Conservation (phyloP, 1,140 invertebrate species). For the Pararge aegeria region DNA sequence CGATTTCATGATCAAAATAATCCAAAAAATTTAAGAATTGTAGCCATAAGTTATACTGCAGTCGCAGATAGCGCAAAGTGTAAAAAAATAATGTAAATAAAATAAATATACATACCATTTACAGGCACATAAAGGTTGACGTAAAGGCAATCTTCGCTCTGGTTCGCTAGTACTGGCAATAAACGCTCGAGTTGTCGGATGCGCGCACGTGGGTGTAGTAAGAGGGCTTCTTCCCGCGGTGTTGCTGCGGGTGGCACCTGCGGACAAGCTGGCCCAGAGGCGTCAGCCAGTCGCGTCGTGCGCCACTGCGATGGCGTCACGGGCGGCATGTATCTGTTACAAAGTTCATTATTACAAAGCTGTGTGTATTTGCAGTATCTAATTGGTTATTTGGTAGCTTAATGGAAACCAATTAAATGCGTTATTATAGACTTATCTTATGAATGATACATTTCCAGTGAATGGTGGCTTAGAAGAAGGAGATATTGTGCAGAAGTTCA, state of each 20-base stretch:
- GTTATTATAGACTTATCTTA: too few species aligned
- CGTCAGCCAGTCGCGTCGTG: slow-evolving; percentile 89
- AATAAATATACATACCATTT: background rate
- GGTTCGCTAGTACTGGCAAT: slow-evolving; percentile 90
- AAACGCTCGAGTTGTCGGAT: slow-evolving; percentile 91
- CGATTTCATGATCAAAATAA: too few species aligned
- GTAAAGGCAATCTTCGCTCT: slow-evolving; percentile 98
- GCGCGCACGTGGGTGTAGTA: slow-evolving; percentile 88
- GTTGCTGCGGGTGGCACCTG: slow-evolving; percentile 86
- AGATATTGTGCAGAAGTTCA: too few species aligned
- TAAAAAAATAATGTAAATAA: too few species aligned
- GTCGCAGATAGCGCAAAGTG: too few species aligned
- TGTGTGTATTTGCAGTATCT: too few species aligned
- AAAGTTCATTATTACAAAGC: background rate
- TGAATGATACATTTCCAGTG: too few species aligned
- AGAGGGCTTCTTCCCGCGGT: slow-evolving; percentile 85
- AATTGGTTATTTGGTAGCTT: too few species aligned
- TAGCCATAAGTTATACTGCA: too few species aligned
- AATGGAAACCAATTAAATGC: too few species aligned
- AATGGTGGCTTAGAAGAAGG: too few species aligned
- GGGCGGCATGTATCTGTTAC: slow-evolving; percentile 92
- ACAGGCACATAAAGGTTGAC: slow-evolving; percentile 96
- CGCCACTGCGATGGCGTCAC: slow-evolving; percentile 94
- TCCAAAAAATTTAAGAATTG: too few species aligned
- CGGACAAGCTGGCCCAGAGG: slow-evolving; percentile 93